phyloP scores from a whole-genome alignment of 2,113 vertebrate species.

The Xyrauchen texanus region DNA sequence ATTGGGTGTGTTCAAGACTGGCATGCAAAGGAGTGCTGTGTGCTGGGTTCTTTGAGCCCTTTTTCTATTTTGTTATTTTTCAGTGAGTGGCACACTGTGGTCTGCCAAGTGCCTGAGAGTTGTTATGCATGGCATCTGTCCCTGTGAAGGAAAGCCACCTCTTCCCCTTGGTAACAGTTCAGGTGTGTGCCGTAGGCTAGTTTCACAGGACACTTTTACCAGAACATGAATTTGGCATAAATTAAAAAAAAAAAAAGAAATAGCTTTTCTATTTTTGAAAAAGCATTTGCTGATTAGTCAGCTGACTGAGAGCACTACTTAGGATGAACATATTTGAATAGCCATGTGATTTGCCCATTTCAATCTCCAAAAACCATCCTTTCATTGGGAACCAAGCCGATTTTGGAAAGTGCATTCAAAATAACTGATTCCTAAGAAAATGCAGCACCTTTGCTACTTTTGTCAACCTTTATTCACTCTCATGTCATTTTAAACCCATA shows the following conservation, averaged over 20 bases:
- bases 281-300: too few species aligned
- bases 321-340: too few species aligned
- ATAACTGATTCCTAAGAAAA: too few species aligned
- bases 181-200: conserved; percentile 8
- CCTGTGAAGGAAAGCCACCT: conserved; percentile 10
- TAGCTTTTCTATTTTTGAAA: not conserved
- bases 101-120: conserved; percentile 5
- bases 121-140: conserved; percentile 28
- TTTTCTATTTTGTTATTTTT: not conserved
- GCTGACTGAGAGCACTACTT: too few species aligned
- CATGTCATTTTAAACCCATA: too few species aligned
- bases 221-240: conserved; percentile 32
- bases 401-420: too few species aligned
- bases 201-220: conserved; percentile 25
- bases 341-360: too few species aligned
- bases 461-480: too few species aligned
- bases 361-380: too few species aligned
- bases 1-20: conserved; percentile 13
- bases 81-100: not conserved
- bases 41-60: not conserved
- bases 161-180: conserved; percentile 28
- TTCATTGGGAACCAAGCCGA: too few species aligned
- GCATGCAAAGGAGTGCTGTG: not conserved
- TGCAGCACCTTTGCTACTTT: too few species aligned
- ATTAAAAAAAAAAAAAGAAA: conserved; percentile 15